Percentiles rank a stretch among this genome's conserved stretches.
phyloP scores from a whole-genome alignment of 2,888 invertebrate genomes.

The Hylaea fasciaria region DNA sequence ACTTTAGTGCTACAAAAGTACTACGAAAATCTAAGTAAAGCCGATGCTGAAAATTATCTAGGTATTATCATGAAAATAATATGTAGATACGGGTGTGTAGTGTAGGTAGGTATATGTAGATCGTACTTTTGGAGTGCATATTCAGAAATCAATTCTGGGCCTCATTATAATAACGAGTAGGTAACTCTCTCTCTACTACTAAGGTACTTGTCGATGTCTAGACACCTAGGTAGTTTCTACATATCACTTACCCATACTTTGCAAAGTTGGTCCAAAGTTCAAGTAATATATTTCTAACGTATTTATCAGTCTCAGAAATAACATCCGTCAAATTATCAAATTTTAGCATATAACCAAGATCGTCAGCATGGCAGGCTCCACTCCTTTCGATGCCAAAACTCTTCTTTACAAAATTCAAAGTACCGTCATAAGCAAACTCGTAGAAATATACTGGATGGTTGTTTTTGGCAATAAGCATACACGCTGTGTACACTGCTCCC shows the following conservation, averaged over 20 bases:
- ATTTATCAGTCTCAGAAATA: conserved; percentile 58
- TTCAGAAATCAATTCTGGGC: too few relatives aligned
- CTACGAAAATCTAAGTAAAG: too few relatives aligned
- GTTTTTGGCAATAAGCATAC: conserved; percentile 62
- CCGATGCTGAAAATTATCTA: too few relatives aligned
- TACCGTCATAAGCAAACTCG: conserved; percentile 84
- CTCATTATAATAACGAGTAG: too few relatives aligned
- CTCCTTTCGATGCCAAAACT: conserved; percentile 67
- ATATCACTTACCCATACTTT: conserved; percentile 73
- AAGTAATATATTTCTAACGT: conserved; percentile 74
- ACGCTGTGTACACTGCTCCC: conserved; percentile 66
- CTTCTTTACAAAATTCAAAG: conserved; percentile 81
- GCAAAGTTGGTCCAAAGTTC: conserved; percentile 88
- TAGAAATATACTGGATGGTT: conserved; percentile 83
- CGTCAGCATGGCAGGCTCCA: conserved; percentile 87
- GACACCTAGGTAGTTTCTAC: background rate
- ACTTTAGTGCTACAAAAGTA: too few relatives aligned
- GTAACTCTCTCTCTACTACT: too few relatives aligned
- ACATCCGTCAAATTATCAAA: conserved; percentile 51
- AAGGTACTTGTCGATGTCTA: background rate
- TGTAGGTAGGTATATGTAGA: too few relatives aligned
- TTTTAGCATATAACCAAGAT: conserved; percentile 85
- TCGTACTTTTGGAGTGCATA: too few relatives aligned
- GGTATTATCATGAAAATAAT: too few relatives aligned
- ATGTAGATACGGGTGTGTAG: too few relatives aligned